A percentile compares a stretch with the other conserved stretches of the same genome.
Evolutionary conservation across 53 echinoderm and acorn worm genomes (phyloP).

Genomic region (Holothuria scabra): DNA sequence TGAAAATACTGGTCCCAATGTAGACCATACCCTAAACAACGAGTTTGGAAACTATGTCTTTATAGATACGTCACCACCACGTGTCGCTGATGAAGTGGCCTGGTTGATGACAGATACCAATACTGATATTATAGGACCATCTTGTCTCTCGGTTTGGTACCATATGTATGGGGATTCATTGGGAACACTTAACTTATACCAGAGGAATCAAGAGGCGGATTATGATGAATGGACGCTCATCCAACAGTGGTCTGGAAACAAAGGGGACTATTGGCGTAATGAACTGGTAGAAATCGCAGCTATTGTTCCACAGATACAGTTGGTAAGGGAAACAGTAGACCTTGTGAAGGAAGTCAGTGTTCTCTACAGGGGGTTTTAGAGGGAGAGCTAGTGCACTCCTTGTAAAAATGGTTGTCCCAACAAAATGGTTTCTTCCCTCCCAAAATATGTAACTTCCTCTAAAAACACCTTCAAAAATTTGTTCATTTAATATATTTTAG

Average conservation of each 20-base stretch:
- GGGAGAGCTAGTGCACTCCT: too few species aligned
- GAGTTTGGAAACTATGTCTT: slow-evolving; percentile 74
- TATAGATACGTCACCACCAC: slow-evolving; percentile 70
- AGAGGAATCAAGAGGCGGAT: slow-evolving; percentile 49
- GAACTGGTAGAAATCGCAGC: slow-evolving; percentile 51
- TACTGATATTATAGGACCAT: slow-evolving; percentile 45
- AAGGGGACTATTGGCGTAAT: slow-evolving; percentile 75
- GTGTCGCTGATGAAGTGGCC: slow-evolving; percentile 58
- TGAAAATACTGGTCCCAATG: slow-evolving; percentile 63
- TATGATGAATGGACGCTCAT: slow-evolving; percentile 59
- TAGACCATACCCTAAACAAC: slow-evolving; percentile 82
- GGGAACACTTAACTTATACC: slow-evolving; percentile 59
- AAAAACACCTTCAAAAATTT: too few species aligned
- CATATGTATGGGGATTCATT: slow-evolving; percentile 69
- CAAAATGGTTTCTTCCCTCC: too few species aligned
- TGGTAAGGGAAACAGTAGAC: too few species aligned
- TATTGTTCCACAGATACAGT: not conserved
- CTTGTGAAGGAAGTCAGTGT: too few species aligned
- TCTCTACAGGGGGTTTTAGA: too few species aligned
- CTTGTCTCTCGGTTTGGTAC: slow-evolving; percentile 86
- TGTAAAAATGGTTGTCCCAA: too few species aligned
- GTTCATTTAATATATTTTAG: too few species aligned
- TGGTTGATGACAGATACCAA: slow-evolving; percentile 77
- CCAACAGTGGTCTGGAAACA: slow-evolving; percentile 56
- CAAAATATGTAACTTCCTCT: too few species aligned